phyloP scores from a whole-genome alignment of 2,888 invertebrate species.

The Pyrgus malvae region DNA sequence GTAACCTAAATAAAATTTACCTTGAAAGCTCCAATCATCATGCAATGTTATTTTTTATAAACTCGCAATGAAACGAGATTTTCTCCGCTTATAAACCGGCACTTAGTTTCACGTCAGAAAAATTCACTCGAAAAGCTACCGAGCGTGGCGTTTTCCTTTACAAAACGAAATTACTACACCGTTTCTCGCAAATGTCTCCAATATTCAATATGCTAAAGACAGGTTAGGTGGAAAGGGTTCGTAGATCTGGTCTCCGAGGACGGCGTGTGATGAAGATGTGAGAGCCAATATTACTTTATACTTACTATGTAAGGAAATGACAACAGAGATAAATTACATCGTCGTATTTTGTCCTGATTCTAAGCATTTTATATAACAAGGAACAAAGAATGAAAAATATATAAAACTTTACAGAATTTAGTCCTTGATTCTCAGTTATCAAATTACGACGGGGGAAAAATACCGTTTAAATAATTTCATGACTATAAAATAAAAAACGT shows the following conservation, averaged over 20 bases:
- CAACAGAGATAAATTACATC: no score
- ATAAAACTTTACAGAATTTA: no score
- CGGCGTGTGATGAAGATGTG: conserved; percentile 36
- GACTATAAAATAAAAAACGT: no score
- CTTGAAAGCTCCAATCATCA: not conserved
- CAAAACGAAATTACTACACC: conserved; percentile 34
- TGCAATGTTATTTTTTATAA: conserved; percentile 2
- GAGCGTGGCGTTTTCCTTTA: conserved; percentile 16
- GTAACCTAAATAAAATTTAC: not conserved
- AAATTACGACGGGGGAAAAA: no score
- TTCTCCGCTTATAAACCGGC: conserved; percentile 10
- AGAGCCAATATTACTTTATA: not conserved
- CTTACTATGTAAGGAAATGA: no score
- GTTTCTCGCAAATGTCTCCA: conserved; percentile 37
- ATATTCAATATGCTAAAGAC: conserved; percentile 56
- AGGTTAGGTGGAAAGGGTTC: conserved; percentile 57
- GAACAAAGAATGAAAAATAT: no score
- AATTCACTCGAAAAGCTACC: conserved; percentile 14
- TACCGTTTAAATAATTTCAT: no score
- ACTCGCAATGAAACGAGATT: conserved; percentile 11
- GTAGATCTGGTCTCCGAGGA: conserved; percentile 40
- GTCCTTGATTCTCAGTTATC: no score
- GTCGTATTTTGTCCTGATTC: no score
- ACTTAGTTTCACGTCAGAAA: conserved; percentile 23
- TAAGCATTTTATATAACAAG: no score